A percentile compares a stretch with the other conserved stretches of the same genome.
phyloP scores from a whole-genome alignment of 2,888 invertebrate species.

The Uropetala carovei region DNA sequence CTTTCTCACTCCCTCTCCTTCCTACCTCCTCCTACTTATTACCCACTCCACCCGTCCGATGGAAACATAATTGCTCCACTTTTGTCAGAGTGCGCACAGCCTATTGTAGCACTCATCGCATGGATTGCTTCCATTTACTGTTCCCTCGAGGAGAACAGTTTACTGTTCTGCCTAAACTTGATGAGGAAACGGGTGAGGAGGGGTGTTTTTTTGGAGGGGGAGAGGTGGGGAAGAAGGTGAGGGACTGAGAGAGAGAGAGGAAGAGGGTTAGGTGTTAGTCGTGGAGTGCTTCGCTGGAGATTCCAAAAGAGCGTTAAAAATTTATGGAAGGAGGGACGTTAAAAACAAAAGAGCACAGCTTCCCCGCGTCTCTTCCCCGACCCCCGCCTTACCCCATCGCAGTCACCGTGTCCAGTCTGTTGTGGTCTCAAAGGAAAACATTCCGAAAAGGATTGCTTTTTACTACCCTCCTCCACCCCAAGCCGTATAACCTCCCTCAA shows the following conservation, averaged over 20 bases:
- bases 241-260: not conserved
- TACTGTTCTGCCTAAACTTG: conserved; percentile 48
- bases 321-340: not conserved
- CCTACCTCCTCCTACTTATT: conserved; percentile 27
- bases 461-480: not conserved
- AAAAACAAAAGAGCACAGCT: not conserved
- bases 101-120: conserved; percentile 41
- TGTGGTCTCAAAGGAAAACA: conserved; percentile 32
- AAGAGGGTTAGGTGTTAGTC: conserved; percentile 21
- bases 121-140: conserved; percentile 58
- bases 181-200: not conserved
- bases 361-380: not conserved
- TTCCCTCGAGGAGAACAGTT: conserved; percentile 47
- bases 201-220: too few species aligned
- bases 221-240: not conserved
- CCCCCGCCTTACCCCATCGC: too few species aligned
- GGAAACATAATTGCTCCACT: conserved; percentile 54
- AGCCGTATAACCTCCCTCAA: too few species aligned
- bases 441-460: conserved; percentile 11
- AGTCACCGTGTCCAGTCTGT: conserved; percentile 1
- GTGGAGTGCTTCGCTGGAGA: not conserved
- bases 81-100: conserved; percentile 16
- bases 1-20: not conserved
- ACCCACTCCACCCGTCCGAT: conserved; percentile 47
- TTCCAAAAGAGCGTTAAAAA: conserved; percentile 13